Conservation (phyloP, 1,140 invertebrate species). For the Pseudomyrmex flavicornis region DNA sequence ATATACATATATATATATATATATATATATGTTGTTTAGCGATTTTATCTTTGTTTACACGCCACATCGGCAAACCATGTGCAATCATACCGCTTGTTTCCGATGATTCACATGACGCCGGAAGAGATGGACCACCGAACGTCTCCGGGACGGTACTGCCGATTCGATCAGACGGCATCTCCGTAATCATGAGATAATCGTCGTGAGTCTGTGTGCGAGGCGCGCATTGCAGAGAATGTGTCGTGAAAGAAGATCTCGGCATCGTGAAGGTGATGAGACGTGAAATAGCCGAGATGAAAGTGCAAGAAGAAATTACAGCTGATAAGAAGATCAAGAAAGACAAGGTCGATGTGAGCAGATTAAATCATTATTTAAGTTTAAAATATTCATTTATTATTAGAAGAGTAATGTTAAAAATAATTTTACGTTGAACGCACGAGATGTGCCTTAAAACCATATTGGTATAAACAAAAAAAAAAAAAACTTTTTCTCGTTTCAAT, state of each 20-base stretch:
- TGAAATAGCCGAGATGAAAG: slow-evolving; percentile 18
- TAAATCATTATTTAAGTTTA: neutral
- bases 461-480: neutral
- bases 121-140: neutral
- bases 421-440: neutral
- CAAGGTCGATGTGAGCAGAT: neutral
- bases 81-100: neutral
- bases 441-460: neutral
- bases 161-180: neutral
- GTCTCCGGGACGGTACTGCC: no score
- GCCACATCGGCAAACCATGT: no score
- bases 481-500: neutral
- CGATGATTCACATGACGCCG: neutral
- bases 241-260: neutral
- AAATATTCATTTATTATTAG: neutral
- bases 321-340: neutral
- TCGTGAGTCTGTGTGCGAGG: neutral
- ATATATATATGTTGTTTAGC: neutral
- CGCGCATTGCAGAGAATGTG: neutral
- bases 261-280: slow-evolving; percentile 3
- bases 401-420: neutral
- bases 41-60: neutral
- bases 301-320: neutral
- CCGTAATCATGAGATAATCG: slow-evolving; percentile 1
- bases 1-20: neutral